A percentile compares a stretch with the other conserved stretches of the same genome.
Conservation (phyloP, 2,797 vertebrate species). For the Sebastes iracundus region DNA sequence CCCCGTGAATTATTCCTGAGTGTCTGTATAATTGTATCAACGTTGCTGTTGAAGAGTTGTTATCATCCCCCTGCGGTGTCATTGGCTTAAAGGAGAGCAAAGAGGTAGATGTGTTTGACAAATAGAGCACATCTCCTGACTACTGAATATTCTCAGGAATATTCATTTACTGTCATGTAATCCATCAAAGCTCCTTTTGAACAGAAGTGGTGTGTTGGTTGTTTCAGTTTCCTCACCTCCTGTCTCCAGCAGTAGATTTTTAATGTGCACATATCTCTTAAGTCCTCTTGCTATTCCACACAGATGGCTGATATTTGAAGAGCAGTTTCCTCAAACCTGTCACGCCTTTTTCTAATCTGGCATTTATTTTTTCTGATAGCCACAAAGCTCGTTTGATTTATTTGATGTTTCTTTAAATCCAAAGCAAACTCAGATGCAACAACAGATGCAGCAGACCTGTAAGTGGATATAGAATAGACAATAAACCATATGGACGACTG, state of each 20-base stretch:
- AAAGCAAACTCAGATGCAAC: background rate
- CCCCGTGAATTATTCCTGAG: constrained; percentile 26
- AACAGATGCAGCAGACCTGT: background rate
- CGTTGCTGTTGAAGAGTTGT: constrained; percentile 38
- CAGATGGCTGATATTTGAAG: background rate
- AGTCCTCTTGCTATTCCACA: background rate
- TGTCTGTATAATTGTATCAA: constrained; percentile 48
- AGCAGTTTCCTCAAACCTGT: background rate
- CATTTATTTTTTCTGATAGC: background rate
- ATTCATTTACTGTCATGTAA: constrained; percentile 48
- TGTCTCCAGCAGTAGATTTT: background rate
- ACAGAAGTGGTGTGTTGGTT: background rate
- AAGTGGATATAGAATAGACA: background rate
- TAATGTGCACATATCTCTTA: background rate
- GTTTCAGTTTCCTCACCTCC: background rate
- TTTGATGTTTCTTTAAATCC: background rate
- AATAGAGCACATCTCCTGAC: constrained; percentile 38
- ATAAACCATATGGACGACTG: constrained; percentile 3
- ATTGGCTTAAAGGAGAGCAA: constrained; percentile 44
- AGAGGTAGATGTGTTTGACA: constrained; percentile 42
- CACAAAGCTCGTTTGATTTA: background rate
- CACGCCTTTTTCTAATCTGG: background rate
- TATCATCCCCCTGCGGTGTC: constrained; percentile 45
- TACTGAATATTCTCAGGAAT: constrained; percentile 43
- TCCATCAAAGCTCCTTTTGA: constrained; percentile 37